A percentile compares a stretch with the other conserved stretches of the same genome.
Evolutionary conservation across 1,140 invertebrate genomes (phyloP).

Genomic region (Platyura marginata): DNA sequence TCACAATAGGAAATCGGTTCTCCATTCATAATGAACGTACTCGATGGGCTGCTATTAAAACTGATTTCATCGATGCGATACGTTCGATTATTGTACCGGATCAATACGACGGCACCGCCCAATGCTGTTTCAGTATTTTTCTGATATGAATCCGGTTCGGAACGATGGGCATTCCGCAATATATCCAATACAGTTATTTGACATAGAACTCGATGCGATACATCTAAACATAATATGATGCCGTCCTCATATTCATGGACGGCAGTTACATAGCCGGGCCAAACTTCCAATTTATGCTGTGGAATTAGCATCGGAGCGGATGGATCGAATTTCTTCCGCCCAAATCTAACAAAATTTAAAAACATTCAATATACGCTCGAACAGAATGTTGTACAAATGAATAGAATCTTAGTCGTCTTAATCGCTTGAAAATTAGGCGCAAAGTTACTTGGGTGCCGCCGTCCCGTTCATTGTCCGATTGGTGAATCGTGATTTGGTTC

Average conservation of each 20-base stretch:
- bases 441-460: constrained; percentile 36
- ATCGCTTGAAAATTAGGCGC: constrained; percentile 39
- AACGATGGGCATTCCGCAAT: constrained; percentile 32
- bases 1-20: constrained; percentile 44
- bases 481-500: constrained; percentile 30
- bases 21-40: constrained; percentile 43
- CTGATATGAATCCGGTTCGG: not conserved
- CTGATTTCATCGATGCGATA: constrained; percentile 59
- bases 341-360: constrained; percentile 55
- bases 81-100: constrained; percentile 25
- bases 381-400: constrained; percentile 71
- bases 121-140: constrained; percentile 26
- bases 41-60: constrained; percentile 44
- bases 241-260: constrained; percentile 74
- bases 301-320: constrained; percentile 46
- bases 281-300: constrained; percentile 73
- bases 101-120: constrained; percentile 37
- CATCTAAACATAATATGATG: constrained; percentile 69
- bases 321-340: constrained; percentile 62
- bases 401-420: constrained; percentile 47
- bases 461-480: constrained; percentile 35
- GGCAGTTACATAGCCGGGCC: constrained; percentile 72
- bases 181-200: constrained; percentile 59
- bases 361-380: constrained; percentile 63
- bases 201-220: constrained; percentile 64